These are phyloP conservation scores for Gobionotothen gibberifrons DNA, from an alignment of 2,797 vertebrate genomes.

Conservation along the genomic window DNA sequence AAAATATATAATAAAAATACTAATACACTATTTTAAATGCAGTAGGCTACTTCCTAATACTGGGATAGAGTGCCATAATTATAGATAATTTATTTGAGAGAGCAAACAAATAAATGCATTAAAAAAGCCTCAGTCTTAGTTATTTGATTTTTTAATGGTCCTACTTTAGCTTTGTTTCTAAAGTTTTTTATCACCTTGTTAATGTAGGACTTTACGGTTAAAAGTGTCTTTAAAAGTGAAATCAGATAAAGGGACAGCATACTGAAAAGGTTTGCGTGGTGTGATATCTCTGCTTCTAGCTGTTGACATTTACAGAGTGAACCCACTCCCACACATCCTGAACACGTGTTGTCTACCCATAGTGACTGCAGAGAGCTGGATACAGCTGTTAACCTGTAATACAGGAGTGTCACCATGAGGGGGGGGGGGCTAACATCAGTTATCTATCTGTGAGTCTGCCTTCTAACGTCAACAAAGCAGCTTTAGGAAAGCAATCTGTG, in stretches of 20 bases:
- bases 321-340: not conserved
- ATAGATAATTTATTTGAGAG: no score
- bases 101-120: no score
- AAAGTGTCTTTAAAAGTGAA: not conserved
- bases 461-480: not conserved
- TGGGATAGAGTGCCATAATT: no score
- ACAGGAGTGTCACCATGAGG: conserved; percentile 33
- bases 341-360: not conserved
- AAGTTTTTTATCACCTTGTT: no score
- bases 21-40: no score
- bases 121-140: no score
- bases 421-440: conserved; percentile 35
- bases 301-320: not conserved
- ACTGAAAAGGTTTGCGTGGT: not conserved
- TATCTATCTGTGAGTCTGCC: not conserved
- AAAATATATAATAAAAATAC: no score
- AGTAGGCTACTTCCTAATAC: no score
- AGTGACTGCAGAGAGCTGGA: not conserved
- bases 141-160: no score
- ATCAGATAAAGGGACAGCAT: not conserved
- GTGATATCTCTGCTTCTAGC: not conserved
- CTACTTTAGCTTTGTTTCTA: no score
- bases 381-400: conserved; percentile 66
- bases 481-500: not conserved
- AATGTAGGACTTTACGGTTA: not conserved